Evolutionary conservation across 2,888 invertebrate genomes (phyloP).

Genomic region (Phyllotreta striolata): DNA sequence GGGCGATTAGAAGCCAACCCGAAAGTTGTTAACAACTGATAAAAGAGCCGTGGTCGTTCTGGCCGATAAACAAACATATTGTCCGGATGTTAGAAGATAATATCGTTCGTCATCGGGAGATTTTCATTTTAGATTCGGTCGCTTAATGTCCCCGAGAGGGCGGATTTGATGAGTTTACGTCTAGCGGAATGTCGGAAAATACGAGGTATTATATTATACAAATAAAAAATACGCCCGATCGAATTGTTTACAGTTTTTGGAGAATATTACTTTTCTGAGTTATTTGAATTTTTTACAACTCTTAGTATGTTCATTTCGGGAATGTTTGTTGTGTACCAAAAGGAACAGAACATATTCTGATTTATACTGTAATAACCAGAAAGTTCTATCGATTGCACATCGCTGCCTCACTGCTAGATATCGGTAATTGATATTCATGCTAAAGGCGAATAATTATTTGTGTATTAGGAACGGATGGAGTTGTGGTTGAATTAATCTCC

Average conservation of each 20-base stretch:
- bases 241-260: no score
- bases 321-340: no score
- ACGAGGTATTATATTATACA: no score
- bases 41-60: slow-evolving; percentile 27
- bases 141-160: slow-evolving; percentile 16
- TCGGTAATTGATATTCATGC: slow-evolving; percentile 6
- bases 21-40: slow-evolving; percentile 31
- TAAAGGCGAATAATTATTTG: slow-evolving; percentile 19
- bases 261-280: no score
- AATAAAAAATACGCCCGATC: no score
- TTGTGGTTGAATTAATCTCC: slow-evolving; percentile 16
- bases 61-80: slow-evolving; percentile 39
- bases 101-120: slow-evolving; percentile 54
- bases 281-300: no score
- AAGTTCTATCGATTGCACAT: slow-evolving; percentile 10
- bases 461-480: slow-evolving; percentile 9
- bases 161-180: no score
- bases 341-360: no score
- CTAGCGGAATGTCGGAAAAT: no score
- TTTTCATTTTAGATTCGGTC: slow-evolving; percentile 61
- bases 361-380: neutral
- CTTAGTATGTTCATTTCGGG: no score
- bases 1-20: slow-evolving; percentile 20
- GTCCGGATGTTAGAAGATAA: slow-evolving; percentile 58
- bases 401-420: neutral